Conservation (phyloP, 2,113 vertebrate genomes). For the Tonatia bakeri region DNA sequence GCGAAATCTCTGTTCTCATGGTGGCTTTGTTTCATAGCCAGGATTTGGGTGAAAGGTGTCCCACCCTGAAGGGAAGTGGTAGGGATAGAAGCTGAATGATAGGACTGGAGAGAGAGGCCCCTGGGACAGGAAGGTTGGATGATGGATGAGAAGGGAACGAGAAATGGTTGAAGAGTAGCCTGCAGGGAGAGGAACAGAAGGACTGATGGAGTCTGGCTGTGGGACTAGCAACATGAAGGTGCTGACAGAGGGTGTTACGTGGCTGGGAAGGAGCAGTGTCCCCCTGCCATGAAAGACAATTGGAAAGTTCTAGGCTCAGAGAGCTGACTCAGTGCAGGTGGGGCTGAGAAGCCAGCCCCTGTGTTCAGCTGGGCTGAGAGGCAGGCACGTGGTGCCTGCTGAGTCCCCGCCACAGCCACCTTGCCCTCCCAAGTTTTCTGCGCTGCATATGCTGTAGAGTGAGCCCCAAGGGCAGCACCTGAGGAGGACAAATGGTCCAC, state of each 20-base stretch:
- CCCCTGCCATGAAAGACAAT: neutral
- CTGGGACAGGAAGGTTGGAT: neutral
- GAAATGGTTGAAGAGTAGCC: neutral
- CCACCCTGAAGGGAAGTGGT: neutral
- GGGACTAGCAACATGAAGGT: neutral
- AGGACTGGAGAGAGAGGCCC: neutral
- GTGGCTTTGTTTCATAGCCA: neutral
- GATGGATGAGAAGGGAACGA: neutral
- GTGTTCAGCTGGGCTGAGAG: neutral
- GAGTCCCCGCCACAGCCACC: neutral
- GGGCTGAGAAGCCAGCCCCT: neutral
- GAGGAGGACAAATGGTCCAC: neutral
- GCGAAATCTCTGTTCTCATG: neutral
- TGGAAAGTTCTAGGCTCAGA: rapidly evolving
- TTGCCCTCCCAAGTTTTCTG: neutral
- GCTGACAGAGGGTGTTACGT: rapidly evolving
- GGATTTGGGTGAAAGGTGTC: neutral
- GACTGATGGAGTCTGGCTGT: neutral
- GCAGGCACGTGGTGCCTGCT: neutral
- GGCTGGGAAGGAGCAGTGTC: neutral
- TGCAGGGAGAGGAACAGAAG: neutral
- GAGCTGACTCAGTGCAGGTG: neutral
- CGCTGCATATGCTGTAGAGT: neutral
- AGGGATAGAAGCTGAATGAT: neutral
- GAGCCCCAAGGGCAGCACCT: neutral